Evolutionary conservation across 2,113 vertebrate species (phyloP).

Genomic region (Pterocles burchelli): DNA sequence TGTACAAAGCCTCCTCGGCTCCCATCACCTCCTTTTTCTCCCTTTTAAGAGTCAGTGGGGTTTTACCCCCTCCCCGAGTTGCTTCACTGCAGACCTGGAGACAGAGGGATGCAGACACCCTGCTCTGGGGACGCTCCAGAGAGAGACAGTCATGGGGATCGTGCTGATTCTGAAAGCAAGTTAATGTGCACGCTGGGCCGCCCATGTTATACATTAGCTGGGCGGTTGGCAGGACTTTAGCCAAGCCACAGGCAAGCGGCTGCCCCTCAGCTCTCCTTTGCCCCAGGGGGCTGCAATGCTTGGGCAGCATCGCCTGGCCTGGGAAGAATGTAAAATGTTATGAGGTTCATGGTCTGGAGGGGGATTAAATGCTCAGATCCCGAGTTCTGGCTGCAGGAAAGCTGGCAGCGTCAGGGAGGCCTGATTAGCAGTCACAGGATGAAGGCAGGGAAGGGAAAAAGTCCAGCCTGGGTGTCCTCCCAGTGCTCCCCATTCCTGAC

Average conservation of each 20-base stretch:
- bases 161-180: not conserved
- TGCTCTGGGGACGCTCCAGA: rapidly evolving
- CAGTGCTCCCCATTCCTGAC: not conserved
- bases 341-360: rapidly evolving
- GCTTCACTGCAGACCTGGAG: rapidly evolving
- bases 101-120: not conserved
- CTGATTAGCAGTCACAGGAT: not conserved
- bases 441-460: not conserved
- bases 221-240: not conserved
- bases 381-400: not conserved
- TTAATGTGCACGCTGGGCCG: not conserved
- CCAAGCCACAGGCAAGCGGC: rapidly evolving
- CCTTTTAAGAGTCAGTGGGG: not conserved
- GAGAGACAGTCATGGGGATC: rapidly evolving
- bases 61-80: not conserved
- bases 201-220: not conserved
- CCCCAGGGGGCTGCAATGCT: rapidly evolving
- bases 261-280: not conserved
- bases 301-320: rapidly evolving
- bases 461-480: not conserved
- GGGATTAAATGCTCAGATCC: not conserved
- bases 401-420: not conserved
- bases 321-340: not conserved
- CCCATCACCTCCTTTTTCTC: not conserved
- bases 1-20: not conserved